Evolutionary conservation across 2,797 vertebrate species (phyloP), one percentile per base, ranked within the genome.

Genomic region (Siniperca undulata): DNA sequence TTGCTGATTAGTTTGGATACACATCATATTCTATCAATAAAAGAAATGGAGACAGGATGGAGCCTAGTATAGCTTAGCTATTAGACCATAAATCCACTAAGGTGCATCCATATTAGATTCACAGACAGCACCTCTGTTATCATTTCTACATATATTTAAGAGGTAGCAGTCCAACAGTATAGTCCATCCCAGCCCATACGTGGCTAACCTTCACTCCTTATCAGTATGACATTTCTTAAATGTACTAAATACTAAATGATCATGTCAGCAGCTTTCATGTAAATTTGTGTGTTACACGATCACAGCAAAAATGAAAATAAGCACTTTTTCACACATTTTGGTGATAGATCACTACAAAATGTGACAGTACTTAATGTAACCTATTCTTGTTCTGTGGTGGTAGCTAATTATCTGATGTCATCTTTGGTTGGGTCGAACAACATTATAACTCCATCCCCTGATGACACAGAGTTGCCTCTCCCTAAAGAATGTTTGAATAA

Each of bases 191-290:
- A 42, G 67, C 36, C 56, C 13, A 53, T 58, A 65, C 1, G 0
- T 65, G 73, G 69, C 87, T 95, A 96, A 96, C 95, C 96, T 94
- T 95, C 91, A 89, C 93, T 89, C 95, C 95, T 95, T 88, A 84
- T 95, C 95, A 96, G 91, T 90, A 87, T 77, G 93, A 94, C 91
- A 93, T 96, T 96, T 77, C 97, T 97, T 96, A 96, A 97, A 30
- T 30, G 3, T 30, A 30, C 30, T 30, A 30, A 30, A 30, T 30
- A 30, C 30, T 30, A 30, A 30, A 30, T 95, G 93, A 95, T 91
- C 86, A 93, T 95, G 94, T 97, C 97, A 96, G 96, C 96, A 94
- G 85, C 93, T 94, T 90, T 70, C 77, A 91, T 95, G 92, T 94
- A 94, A 95, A 95, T 95, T 88, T 67, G 30, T 75, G 46, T 38